Evolutionary conservation across 1,140 invertebrate genomes (phyloP).

Genomic region (Procambarus clarkii): DNA sequence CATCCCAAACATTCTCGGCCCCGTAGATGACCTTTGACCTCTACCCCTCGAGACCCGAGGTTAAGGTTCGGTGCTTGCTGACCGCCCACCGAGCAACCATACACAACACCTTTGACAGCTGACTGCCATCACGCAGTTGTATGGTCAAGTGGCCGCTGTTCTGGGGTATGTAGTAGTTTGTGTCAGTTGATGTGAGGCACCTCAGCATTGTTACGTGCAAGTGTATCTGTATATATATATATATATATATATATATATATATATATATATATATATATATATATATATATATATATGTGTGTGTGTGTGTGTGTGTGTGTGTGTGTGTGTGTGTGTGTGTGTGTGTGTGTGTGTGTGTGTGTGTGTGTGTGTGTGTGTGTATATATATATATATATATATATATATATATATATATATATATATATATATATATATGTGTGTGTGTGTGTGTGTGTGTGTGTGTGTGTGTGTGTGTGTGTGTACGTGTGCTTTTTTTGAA

Average conservation of each 20-base stretch:
- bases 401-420: constrained; percentile 41
- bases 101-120: neutral
- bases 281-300: constrained; percentile 2
- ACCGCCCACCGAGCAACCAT: constrained; percentile 24
- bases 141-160: too few species aligned
- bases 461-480: too few species aligned
- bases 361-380: constrained; percentile 3
- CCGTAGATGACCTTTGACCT: constrained; percentile 21
- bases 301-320: too few species aligned
- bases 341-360: too few species aligned
- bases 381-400: constrained; percentile 33
- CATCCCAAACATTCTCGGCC: constrained; percentile 8
- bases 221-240: neutral
- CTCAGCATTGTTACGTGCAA: too few species aligned
- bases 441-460: neutral
- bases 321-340: too few species aligned
- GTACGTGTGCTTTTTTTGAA: too few species aligned
- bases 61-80: constrained; percentile 20
- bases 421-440: constrained; percentile 34
- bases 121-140: too few species aligned
- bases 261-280: constrained; percentile 1
- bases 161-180: too few species aligned
- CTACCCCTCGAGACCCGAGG: constrained; percentile 2
- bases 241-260: constrained; percentile 9
- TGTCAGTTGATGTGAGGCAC: too few species aligned